Percentiles rank a stretch among this genome's conserved stretches.
Evolutionary conservation across 2,888 invertebrate species (phyloP).

Genomic region (Caenorhabditis sp.): DNA sequence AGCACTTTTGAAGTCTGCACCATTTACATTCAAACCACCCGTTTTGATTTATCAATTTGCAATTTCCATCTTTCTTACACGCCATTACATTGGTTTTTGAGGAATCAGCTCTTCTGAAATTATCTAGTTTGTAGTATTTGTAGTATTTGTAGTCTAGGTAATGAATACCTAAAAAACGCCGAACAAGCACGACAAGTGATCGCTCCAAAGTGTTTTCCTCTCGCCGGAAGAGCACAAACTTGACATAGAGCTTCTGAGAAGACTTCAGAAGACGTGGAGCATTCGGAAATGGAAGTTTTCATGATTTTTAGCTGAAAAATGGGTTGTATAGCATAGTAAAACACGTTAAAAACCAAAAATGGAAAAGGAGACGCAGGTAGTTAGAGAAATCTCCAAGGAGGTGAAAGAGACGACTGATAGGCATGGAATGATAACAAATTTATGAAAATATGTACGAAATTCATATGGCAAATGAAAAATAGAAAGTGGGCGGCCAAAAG

Average conservation of each 20-base stretch:
- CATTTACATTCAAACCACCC: slow-evolving; percentile 52
- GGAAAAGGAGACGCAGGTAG: too few relatives aligned
- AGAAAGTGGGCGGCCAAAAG: too few relatives aligned
- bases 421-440: too few relatives aligned
- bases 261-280: not conserved
- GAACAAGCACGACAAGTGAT: slow-evolving; percentile 37
- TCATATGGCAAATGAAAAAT: too few relatives aligned
- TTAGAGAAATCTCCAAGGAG: too few relatives aligned
- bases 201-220: slow-evolving; percentile 35
- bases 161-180: slow-evolving; percentile 33
- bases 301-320: too few relatives aligned
- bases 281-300: too few relatives aligned
- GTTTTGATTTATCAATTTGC: slow-evolving; percentile 40
- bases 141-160: not conserved
- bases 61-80: slow-evolving; percentile 41
- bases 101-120: slow-evolving; percentile 27
- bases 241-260: slow-evolving; percentile 5
- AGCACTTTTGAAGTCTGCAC: slow-evolving; percentile 45
- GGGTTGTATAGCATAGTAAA: too few relatives aligned
- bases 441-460: too few relatives aligned
- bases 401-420: too few relatives aligned
- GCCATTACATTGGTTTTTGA: slow-evolving; percentile 24
- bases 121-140: not conserved
- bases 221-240: slow-evolving; percentile 22
- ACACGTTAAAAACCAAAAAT: too few relatives aligned